phyloP scores from a whole-genome alignment of 2,797 vertebrate genomes.

The Arrhamphus sclerolepis region DNA sequence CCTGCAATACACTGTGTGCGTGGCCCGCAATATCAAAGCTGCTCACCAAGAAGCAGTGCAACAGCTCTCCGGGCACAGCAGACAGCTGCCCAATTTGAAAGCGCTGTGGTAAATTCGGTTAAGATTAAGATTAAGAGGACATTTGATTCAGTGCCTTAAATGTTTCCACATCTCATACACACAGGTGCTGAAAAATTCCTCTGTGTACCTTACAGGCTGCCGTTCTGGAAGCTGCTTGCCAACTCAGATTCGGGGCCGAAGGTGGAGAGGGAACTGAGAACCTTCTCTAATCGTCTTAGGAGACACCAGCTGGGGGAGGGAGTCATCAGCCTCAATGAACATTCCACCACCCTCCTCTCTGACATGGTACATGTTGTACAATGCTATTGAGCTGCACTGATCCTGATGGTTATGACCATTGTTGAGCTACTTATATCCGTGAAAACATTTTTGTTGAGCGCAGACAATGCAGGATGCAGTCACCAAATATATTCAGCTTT shows the following conservation, averaged over 20 bases:
- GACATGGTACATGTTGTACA: conserved; percentile 74
- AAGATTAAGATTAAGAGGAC: conserved; percentile 9
- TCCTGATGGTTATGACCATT: too few species aligned
- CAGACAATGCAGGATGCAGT: too few species aligned
- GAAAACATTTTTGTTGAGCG: too few species aligned
- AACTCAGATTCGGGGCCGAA: conserved; percentile 80
- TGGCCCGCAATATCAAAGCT: conserved; percentile 76
- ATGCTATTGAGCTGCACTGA: background rate
- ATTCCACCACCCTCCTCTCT: conserved; percentile 85
- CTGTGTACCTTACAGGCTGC: conserved; percentile 72
- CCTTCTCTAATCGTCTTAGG: conserved; percentile 85
- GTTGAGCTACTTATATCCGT: too few species aligned
- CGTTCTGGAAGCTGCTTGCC: conserved; percentile 84
- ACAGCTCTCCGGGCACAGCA: conserved; percentile 59
- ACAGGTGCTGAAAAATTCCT: background rate
- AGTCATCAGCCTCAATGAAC: conserved; percentile 87
- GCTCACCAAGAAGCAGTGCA: conserved; percentile 77
- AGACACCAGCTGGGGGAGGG: conserved; percentile 85
- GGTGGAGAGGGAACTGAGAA: conserved; percentile 85
- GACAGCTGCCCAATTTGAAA: conserved; percentile 78
- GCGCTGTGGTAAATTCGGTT: conserved; percentile 79
- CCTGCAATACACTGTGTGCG: conserved; percentile 87
- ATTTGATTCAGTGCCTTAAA: background rate
- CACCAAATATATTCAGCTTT: too few species aligned
- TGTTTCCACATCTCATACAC: too few species aligned